Evolutionary conservation across 2,113 vertebrate species (phyloP).

Genomic region (Proterorhinus semilunaris): DNA sequence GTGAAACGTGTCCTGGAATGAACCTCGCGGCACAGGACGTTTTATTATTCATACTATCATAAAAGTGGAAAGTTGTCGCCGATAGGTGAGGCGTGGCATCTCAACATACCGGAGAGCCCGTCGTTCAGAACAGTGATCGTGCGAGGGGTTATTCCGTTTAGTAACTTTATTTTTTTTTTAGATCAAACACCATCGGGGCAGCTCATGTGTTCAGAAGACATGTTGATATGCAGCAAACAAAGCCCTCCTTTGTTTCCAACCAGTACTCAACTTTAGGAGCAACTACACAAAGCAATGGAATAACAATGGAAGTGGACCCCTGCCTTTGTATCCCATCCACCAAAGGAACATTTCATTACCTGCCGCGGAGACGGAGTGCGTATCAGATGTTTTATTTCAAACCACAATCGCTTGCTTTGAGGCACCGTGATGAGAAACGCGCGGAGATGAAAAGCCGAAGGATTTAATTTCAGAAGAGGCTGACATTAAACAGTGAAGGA

Average conservation of each 20-base stretch:
- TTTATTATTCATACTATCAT: no score
- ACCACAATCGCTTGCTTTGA: conserved; percentile 14
- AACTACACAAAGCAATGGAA: not conserved
- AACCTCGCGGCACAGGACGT: not conserved
- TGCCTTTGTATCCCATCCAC: not conserved
- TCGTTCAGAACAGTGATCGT: no score
- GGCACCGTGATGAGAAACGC: conserved; percentile 5
- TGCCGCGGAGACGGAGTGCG: conserved; percentile 1
- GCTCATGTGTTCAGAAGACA: no score
- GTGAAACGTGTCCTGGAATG: not conserved
- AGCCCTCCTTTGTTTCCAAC: no score
- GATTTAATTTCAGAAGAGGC: conserved; percentile 25
- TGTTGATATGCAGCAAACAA: no score
- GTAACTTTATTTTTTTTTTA: no score
- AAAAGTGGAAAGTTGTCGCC: no score
- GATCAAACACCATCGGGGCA: no score
- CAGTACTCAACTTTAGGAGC: no score
- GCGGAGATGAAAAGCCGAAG: conserved; percentile 9
- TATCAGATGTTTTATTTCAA: conserved; percentile 32
- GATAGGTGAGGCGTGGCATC: no score
- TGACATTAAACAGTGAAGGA: conserved; percentile 3
- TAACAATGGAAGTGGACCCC: not conserved
- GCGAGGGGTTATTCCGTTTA: no score
- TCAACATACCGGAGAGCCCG: no score
- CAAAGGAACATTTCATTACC: conserved; percentile 43